Evolutionary conservation across 2,113 vertebrate genomes (phyloP), one percentile per base, ranked within the genome.

Genomic region (Pseudopipra pipra): DNA sequence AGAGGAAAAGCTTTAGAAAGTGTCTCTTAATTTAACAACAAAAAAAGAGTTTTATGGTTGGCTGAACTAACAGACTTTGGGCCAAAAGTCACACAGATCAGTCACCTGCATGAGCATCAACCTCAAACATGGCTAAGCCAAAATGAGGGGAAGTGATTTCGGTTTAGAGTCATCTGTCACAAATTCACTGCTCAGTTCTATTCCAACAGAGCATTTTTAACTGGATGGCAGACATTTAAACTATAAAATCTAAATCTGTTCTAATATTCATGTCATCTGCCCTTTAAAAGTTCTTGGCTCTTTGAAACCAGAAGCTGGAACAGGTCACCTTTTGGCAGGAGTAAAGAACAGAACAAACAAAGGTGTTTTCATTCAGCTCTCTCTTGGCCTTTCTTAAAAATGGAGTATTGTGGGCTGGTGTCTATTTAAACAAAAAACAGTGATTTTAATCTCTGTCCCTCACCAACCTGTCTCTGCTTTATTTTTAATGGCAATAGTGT

Each of bases 341-440:
- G 33, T 74, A 75, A 85, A 85, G 86, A 85, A 85, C 3, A 8
- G 82, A 79, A 43, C 79, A 72, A 94, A 83, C 62, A 95, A 92
- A 85, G 71, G 88, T 90, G 90, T 90, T 95, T 87, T 90, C 82
- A 76, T 90, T 88, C 89, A 82, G 33, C 58, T 67, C 35, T 72
- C 37, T 80, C 72, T 86, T 92, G 68, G 75, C 80, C 58, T 87
- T 85, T 81, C 85, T 79, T 72, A 83, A 87, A 68, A 58, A 56
- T 17, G 14, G 49, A 7, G 2, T 68, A 58, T 72, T 86, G 56
- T 84, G 46, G 27, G 33, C n/a, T 90, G 20, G 23, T 58, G n/a
- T 90, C 79, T 84, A 6, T 92, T 82, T 85, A 82, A 89, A 93
- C 39, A 91, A 79, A 92, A 90, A 30, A 1, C 59, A 80, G 63